A percentile compares a stretch with the other conserved stretches of the same genome.
Evolutionary conservation across 1,140 invertebrate species (phyloP).

Genomic region (Muscidifurax raptorellus): DNA sequence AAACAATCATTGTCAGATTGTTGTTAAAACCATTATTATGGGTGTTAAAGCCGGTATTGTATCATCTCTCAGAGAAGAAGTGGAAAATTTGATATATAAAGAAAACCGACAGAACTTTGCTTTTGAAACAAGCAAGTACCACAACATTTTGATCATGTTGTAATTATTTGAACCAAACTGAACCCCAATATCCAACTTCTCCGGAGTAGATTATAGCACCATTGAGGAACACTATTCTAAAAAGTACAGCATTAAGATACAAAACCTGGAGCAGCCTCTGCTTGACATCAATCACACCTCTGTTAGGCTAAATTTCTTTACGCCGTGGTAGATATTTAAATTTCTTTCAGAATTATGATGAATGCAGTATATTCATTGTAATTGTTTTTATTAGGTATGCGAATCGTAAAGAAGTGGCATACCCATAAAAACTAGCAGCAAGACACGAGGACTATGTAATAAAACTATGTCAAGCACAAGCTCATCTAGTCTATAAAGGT

Average conservation of each 20-base stretch:
- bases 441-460: slow-evolving; percentile 61
- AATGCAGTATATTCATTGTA: slow-evolving; percentile 7
- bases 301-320: slow-evolving; percentile 95
- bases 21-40: no score
- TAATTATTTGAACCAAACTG: slow-evolving; percentile 81
- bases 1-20: no score
- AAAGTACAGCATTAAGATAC: slow-evolving; percentile 94
- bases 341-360: neutral
- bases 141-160: slow-evolving; percentile 98
- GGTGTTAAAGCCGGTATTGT: no score
- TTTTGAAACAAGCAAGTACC: slow-evolving; percentile 88
- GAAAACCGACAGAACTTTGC: slow-evolving; percentile 81
- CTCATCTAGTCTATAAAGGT: slow-evolving; percentile 52
- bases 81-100: slow-evolving; percentile 74
- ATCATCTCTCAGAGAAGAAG: no score
- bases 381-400: slow-evolving; percentile 82
- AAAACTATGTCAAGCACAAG: slow-evolving; percentile 58
- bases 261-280: slow-evolving; percentile 91
- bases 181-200: slow-evolving; percentile 91
- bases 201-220: slow-evolving; percentile 91
- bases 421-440: no score
- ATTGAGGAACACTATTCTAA: slow-evolving; percentile 96
- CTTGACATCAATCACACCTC: slow-evolving; percentile 99
- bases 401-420: slow-evolving; percentile 96
- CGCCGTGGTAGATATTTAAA: slow-evolving; percentile 82